Evolutionary conservation across 2,888 invertebrate genomes (phyloP).

Genomic region (Apodemia hepburni): DNA sequence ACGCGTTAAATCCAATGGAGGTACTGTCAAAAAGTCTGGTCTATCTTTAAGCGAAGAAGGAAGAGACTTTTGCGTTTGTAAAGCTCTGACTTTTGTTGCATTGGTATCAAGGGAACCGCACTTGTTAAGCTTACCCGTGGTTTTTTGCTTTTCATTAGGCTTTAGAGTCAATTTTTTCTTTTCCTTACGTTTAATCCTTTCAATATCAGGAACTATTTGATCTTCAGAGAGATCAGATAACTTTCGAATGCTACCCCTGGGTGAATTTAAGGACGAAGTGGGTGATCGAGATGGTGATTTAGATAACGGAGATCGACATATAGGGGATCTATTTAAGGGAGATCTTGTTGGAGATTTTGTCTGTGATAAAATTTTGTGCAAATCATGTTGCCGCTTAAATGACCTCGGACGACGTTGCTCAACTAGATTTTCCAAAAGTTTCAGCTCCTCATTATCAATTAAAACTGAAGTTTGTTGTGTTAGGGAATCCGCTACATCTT

Average conservation of each 20-base stretch:
- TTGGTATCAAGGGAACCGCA: conserved; percentile 72
- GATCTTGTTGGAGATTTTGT: conserved; percentile 66
- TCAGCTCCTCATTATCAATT: conserved; percentile 80
- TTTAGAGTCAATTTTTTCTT: conserved; percentile 70
- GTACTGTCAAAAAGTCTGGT: conserved; percentile 74
- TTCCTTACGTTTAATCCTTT: conserved; percentile 71
- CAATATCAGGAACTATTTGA: conserved; percentile 73
- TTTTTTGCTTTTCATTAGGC: conserved; percentile 66
- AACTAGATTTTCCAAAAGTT: conserved; percentile 75
- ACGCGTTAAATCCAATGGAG: conserved; percentile 77
- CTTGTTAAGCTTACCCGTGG: conserved; percentile 64
- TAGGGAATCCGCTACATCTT: conserved; percentile 45
- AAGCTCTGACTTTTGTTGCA: conserved; percentile 64
- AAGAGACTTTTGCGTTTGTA: conserved; percentile 77
- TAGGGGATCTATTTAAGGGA: conserved; percentile 66
- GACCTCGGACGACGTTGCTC: conserved; percentile 73
- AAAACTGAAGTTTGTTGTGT: conserved; percentile 65
- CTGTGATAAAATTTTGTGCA: conserved; percentile 62
- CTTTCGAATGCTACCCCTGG: conserved; percentile 72
- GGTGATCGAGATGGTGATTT: conserved; percentile 76
- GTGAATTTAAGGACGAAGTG: conserved; percentile 74
- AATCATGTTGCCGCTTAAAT: conserved; percentile 69
- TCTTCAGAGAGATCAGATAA: conserved; percentile 75
- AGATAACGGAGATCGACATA: conserved; percentile 70
- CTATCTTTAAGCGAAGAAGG: conserved; percentile 75